phyloP scores from a whole-genome alignment of 64 coral and sea anemone species.

The Stichodactyla helianthus region DNA sequence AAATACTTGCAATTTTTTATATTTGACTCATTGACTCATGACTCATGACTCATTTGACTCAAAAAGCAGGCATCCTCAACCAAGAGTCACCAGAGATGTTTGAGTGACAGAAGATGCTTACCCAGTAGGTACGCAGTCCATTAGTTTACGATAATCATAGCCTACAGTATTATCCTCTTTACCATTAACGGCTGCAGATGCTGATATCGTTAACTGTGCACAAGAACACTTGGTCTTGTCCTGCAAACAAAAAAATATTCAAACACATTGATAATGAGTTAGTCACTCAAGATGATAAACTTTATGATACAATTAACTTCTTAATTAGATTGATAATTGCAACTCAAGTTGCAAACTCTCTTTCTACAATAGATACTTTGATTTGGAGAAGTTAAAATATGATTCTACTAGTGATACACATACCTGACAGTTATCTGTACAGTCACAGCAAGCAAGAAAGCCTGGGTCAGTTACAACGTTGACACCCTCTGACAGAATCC shows the following conservation, averaged over 20 bases:
- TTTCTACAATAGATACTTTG: too few relatives aligned
- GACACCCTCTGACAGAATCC: slow-evolving; percentile 76
- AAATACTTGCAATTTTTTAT: too few relatives aligned
- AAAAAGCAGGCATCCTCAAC: too few relatives aligned
- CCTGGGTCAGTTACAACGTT: slow-evolving; percentile 71
- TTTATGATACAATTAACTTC: too few relatives aligned
- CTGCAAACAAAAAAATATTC: slow-evolving; percentile 16
- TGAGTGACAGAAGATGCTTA: slow-evolving; percentile 15
- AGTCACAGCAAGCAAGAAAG: slow-evolving; percentile 94
- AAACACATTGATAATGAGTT: too few relatives aligned
- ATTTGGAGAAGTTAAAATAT: too few relatives aligned
- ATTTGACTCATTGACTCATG: too few relatives aligned
- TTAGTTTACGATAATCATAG: slow-evolving; percentile 78
- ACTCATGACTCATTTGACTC: too few relatives aligned
- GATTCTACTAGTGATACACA: neutral
- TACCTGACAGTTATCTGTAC: slow-evolving; percentile 96
- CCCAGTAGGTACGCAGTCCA: slow-evolving; percentile 88
- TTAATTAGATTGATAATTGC: too few relatives aligned
- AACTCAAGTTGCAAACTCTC: too few relatives aligned
- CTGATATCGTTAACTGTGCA: slow-evolving; percentile 73
- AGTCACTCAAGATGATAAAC: too few relatives aligned
- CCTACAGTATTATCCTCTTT: slow-evolving; percentile 65
- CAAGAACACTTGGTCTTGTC: slow-evolving; percentile 90
- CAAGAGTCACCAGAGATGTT: too few relatives aligned
- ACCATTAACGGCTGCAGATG: slow-evolving; percentile 67